phyloP scores from a whole-genome alignment of 2,113 vertebrate species.

The Cygnus atratus region DNA sequence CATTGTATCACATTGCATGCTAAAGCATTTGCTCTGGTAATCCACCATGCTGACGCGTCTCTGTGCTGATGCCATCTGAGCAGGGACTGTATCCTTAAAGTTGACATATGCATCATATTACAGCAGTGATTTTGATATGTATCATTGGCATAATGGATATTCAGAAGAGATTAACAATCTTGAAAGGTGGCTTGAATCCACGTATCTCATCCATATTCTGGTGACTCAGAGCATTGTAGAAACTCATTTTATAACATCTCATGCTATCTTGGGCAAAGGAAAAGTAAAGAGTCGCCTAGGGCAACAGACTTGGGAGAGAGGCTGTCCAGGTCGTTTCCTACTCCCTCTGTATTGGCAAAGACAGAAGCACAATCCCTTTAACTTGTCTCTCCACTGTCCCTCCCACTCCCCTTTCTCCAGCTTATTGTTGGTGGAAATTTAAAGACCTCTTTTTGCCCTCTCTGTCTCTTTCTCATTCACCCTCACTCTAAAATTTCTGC shows the following conservation, averaged over 20 bases:
- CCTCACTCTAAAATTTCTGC: neutral
- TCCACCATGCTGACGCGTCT: slow-evolving; percentile 58
- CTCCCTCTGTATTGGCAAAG: neutral
- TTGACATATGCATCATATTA: slow-evolving; percentile 38
- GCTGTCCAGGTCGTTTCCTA: neutral
- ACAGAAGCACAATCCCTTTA: neutral
- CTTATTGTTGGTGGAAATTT: neutral
- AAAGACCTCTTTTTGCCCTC: neutral
- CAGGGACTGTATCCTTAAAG: slow-evolving; percentile 10
- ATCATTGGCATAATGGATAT: slow-evolving; percentile 46
- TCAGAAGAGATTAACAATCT: slow-evolving; percentile 47
- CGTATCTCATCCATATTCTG: slow-evolving; percentile 37
- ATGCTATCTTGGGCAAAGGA: slow-evolving; percentile 33
- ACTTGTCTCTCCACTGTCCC: neutral
- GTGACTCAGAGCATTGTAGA: slow-evolving; percentile 52
- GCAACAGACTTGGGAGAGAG: neutral
- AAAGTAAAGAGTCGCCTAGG: slow-evolving; percentile 23
- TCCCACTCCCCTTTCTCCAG: neutral
- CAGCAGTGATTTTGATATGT: slow-evolving; percentile 42
- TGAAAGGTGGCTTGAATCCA: slow-evolving; percentile 58
- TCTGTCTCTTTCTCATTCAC: neutral
- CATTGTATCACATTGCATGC: slow-evolving; percentile 56
- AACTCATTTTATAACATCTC: slow-evolving; percentile 48
- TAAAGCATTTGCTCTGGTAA: slow-evolving; percentile 60
- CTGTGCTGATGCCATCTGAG: slow-evolving; percentile 45